Percentiles rank a stretch among this genome's conserved stretches.
Conservation (phyloP, 37 sponge, comb jelly and placozoan species). For the Geodia barretti region DNA sequence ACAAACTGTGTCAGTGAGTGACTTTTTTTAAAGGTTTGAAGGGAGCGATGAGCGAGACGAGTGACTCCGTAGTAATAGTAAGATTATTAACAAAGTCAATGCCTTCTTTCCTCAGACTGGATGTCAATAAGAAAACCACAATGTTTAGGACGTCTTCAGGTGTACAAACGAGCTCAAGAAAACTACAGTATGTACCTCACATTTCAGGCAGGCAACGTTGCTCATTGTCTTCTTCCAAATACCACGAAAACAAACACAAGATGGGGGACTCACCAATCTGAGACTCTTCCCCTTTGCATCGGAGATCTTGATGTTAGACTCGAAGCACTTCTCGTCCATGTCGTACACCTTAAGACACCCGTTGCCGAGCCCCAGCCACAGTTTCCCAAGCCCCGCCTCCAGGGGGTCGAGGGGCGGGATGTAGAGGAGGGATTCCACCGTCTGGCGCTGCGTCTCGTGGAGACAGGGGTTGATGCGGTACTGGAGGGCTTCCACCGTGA, state of each 20-base stretch:
- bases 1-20: no score
- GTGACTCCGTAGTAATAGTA: no score
- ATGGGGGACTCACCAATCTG: slow-evolving; percentile 39
- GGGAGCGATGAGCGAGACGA: no score
- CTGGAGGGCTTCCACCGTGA: slow-evolving; percentile 60
- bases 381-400: slow-evolving; percentile 58
- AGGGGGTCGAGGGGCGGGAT: slow-evolving; percentile 56
- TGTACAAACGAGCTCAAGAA: no score
- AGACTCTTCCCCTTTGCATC: slow-evolving; percentile 50
- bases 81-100: no score
- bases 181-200: no score
- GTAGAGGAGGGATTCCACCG: slow-evolving; percentile 75
- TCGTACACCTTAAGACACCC: slow-evolving; percentile 78
- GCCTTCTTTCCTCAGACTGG: no score
- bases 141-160: no score
- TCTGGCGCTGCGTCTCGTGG: slow-evolving; percentile 54
- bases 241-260: slow-evolving; percentile 1
- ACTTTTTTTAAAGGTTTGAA: no score
- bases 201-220: no score
- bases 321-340: slow-evolving; percentile 63
- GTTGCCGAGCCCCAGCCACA: slow-evolving; percentile 85
- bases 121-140: no score
- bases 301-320: slow-evolving; percentile 74
- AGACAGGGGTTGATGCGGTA: slow-evolving; percentile 76
- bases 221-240: no score